A percentile compares a stretch with the other conserved stretches of the same genome.
Conservation (phyloP, 2,113 vertebrate genomes). For the Dicentrarchus labrax region DNA sequence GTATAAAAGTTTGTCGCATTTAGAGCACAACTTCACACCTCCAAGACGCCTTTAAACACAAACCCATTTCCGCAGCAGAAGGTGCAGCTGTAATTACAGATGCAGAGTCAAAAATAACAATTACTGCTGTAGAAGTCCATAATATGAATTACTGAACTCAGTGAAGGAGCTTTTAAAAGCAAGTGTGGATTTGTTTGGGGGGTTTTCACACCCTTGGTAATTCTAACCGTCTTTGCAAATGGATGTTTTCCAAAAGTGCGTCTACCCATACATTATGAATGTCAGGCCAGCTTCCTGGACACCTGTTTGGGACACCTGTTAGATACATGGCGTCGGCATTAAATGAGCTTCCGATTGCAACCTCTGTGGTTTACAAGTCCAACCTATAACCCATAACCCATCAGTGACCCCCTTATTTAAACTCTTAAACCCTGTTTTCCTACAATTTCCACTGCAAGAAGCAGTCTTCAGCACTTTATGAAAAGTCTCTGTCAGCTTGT, state of each 20-base stretch:
- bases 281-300: conserved; percentile 74
- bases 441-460: background rate
- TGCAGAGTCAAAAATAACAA: conserved; percentile 78
- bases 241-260: conserved; percentile 72
- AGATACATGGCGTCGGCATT: conserved; percentile 44
- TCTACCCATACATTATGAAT: conserved; percentile 65
- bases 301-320: conserved; percentile 83
- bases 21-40: conserved; percentile 60
- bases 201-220: conserved; percentile 66
- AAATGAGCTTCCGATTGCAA: conserved; percentile 57
- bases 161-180: conserved; percentile 70
- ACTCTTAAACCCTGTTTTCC: conserved; percentile 11
- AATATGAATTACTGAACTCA: conserved; percentile 74
- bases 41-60: conserved; percentile 40
- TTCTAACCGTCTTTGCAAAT: conserved; percentile 77
- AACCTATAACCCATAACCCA: conserved; percentile 15
- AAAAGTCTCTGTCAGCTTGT: background rate
- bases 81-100: conserved; percentile 76
- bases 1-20: conserved; percentile 24
- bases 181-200: conserved; percentile 76
- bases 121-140: conserved; percentile 70
- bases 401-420: conserved; percentile 39
- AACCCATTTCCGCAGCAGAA: conserved; percentile 64
- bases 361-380: conserved; percentile 18
- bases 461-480: background rate